phyloP scores from a whole-genome alignment of 2,113 vertebrate genomes.

The Elachura formosa region DNA sequence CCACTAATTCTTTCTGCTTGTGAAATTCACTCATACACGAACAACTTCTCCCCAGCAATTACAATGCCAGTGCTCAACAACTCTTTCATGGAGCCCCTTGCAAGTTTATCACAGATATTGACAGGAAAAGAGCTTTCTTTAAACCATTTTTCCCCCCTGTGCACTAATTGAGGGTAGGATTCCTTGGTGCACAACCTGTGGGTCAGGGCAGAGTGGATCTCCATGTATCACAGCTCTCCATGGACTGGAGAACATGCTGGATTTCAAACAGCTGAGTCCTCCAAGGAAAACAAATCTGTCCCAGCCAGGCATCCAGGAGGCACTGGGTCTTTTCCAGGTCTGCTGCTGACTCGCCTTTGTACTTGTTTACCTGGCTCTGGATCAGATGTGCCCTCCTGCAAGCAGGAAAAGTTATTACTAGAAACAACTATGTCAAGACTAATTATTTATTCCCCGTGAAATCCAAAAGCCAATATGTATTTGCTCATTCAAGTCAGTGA shows the following conservation, averaged over 20 bases:
- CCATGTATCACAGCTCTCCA: fast-evolving
- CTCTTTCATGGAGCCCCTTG: fast-evolving
- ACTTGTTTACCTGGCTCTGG: neutral
- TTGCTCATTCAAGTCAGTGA: neutral
- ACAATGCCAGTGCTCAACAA: neutral
- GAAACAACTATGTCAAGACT: neutral
- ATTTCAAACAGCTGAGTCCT: neutral
- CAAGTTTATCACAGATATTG: neutral
- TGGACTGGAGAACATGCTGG: neutral
- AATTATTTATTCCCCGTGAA: neutral
- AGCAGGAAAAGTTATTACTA: neutral
- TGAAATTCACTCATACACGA: neutral
- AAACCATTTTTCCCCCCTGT: neutral
- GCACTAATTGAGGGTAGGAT: neutral
- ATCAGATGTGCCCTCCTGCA: neutral
- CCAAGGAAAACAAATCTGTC: neutral
- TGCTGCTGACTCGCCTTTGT: neutral
- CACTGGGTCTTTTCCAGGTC: neutral
- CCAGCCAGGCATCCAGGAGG: neutral
- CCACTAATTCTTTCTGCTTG: neutral
- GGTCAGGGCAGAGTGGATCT: neutral
- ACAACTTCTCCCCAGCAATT: neutral
- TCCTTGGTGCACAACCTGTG: neutral
- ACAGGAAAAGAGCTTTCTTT: neutral
- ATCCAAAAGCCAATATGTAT: neutral